Percentiles rank a stretch among this genome's conserved stretches.
Conservation (phyloP, 2,113 vertebrate species). For the Actinemys pallida region DNA sequence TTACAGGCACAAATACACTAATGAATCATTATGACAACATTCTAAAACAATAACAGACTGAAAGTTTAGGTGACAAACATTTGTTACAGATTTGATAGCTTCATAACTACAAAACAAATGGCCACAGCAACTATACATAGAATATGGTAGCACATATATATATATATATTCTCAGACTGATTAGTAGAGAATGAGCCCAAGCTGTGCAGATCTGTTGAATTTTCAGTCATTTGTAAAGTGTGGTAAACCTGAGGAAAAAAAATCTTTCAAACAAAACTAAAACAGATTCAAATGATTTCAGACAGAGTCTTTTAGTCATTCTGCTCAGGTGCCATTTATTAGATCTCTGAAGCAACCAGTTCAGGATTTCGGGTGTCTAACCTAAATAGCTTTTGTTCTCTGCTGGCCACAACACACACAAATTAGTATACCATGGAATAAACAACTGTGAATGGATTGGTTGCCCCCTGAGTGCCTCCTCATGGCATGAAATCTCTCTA, state of each 20-base stretch:
- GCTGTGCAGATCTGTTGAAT: neutral
- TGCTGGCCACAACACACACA: neutral
- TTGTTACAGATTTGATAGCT: neutral
- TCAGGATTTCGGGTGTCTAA: neutral
- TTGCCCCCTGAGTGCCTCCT: neutral
- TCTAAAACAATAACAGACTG: neutral
- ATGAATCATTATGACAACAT: conserved; percentile 39
- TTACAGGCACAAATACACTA: neutral
- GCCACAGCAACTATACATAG: neutral
- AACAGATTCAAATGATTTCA: neutral
- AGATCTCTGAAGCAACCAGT: neutral
- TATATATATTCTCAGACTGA: no score
- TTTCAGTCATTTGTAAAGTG: neutral
- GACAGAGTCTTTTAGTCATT: fast-evolving
- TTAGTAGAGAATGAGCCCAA: no score
- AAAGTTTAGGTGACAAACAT: neutral
- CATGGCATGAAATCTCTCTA: neutral
- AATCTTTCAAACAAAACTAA: neutral
- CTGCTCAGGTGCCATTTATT: neutral
- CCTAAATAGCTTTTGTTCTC: neutral
- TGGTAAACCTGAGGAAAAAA: neutral
- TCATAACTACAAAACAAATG: neutral
- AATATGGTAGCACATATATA: neutral
- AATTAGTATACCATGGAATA: neutral
- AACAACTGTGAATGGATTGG: neutral